Evolutionary conservation across 2,888 invertebrate species (phyloP), one percentile per base, ranked within the genome.

Genomic region (Trichacis sp.): DNA sequence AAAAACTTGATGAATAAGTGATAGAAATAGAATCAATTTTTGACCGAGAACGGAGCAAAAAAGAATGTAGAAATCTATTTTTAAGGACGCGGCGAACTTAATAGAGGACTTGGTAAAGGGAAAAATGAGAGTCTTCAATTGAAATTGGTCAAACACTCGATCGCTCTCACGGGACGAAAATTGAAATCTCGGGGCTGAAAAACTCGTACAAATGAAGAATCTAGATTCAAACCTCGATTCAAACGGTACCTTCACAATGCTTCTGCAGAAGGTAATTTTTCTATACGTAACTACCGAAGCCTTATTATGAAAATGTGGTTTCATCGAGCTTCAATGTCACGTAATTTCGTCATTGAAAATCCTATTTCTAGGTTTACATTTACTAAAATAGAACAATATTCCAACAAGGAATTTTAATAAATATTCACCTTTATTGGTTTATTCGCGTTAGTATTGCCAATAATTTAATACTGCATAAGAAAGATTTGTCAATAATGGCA

Each of bases 231-330:
- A 40, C 6, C 33, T 33, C 33, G 8, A 33, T 33, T 15, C 15
- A 12, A 40, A 40, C 6, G 14, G 15, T 46, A 38, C 17, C 40
- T 46, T 57, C 53, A 29, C 61, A 57, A 61, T 54, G 58, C 56
- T 43, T 38, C 33, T 58, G 50, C 54, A 17, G 45, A 66, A 66
- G 65, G 65, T 66, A 66, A 66, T 61, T 66, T 65, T 66, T 61
- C 50, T 15, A 54, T 62, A 62, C 65, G 58, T 65, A 61, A 66
- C 57, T 57, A 57, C 56, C 49, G 65, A 66, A 66, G 61, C 65
- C 65, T 58, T 66, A 62, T 61, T 57, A 57, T 66, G 54, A 50
- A 47, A 61, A 66, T 62, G 58, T 40, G 60, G 57, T 62, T 47
- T 61, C 50, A 54, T 52, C 51, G 54, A 66, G 61, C 57, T 58